phyloP scores from a whole-genome alignment of 2,888 invertebrate genomes.

The Drosophila robusta region DNA sequence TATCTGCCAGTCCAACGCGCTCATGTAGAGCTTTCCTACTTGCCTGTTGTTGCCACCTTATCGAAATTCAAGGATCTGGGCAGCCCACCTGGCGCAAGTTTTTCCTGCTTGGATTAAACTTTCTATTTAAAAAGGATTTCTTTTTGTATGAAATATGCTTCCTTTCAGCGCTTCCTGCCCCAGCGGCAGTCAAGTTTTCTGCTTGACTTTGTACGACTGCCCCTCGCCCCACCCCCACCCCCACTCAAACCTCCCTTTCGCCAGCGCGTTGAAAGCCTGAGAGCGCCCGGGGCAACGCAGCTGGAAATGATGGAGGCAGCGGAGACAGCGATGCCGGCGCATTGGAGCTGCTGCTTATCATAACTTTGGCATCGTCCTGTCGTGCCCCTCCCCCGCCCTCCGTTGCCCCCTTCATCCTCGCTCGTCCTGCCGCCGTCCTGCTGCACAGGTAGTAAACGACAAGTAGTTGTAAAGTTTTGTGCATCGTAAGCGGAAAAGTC shows the following conservation, averaged over 20 bases:
- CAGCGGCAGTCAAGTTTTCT: slow-evolving; percentile 69
- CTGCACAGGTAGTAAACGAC: slow-evolving; percentile 73
- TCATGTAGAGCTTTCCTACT: neutral
- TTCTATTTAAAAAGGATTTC: slow-evolving; percentile 78
- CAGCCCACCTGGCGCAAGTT: slow-evolving; percentile 44
- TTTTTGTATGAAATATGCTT: slow-evolving; percentile 77
- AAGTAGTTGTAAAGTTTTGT: slow-evolving; percentile 77
- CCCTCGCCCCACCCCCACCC: neutral
- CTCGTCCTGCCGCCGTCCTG: neutral
- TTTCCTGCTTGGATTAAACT: slow-evolving; percentile 66
- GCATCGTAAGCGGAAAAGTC: slow-evolving; percentile 74
- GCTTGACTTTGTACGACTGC: slow-evolving; percentile 72
- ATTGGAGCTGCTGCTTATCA: slow-evolving; percentile 72
- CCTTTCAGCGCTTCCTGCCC: slow-evolving; percentile 50
- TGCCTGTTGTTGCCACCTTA: slow-evolving; percentile 39
- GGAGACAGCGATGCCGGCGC: slow-evolving; percentile 23
- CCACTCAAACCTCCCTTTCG: too few relatives aligned
- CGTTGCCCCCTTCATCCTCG: too few relatives aligned
- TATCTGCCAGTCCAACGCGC: neutral
- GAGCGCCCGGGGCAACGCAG: slow-evolving; percentile 32
- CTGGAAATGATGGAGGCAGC: slow-evolving; percentile 23
- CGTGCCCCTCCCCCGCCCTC: neutral
- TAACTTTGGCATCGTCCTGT: slow-evolving; percentile 57
- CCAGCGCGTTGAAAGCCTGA: slow-evolving; percentile 57
- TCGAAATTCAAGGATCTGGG: slow-evolving; percentile 66